Evolutionary conservation across 2,888 invertebrate genomes (phyloP).

Genomic region (Aspidiotus destructor): DNA sequence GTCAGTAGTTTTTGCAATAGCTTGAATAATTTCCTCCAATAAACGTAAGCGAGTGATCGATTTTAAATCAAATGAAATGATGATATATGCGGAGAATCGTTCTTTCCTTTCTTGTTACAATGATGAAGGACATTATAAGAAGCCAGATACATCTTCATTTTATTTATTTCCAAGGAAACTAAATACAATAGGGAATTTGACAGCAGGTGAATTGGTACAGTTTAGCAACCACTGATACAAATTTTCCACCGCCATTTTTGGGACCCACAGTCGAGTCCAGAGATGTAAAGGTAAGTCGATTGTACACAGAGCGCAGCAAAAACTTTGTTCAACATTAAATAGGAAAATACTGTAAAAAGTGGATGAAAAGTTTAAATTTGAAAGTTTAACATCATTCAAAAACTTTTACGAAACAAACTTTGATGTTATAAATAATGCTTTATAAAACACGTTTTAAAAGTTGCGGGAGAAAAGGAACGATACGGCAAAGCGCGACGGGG

Average conservation of each 20-base stretch:
- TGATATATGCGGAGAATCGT: too few relatives aligned
- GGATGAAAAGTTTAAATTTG: conserved; percentile 33
- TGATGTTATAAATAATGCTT: conserved; percentile 33
- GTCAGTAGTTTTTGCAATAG: too few relatives aligned
- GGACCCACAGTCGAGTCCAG: not conserved
- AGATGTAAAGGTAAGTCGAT: conserved; percentile 30
- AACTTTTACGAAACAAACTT: conserved; percentile 33
- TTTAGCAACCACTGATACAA: conserved; percentile 11
- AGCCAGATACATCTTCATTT: too few relatives aligned
- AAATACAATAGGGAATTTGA: too few relatives aligned
- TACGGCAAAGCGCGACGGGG: conserved; percentile 19
- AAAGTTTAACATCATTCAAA: conserved; percentile 33
- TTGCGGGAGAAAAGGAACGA: conserved; percentile 24
- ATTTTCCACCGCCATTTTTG: conserved; percentile 10
- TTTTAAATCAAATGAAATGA: too few relatives aligned
- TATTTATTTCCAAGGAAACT: too few relatives aligned
- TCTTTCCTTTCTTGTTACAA: too few relatives aligned
- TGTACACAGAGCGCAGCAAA: conserved; percentile 12
- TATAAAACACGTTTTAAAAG: conserved; percentile 33
- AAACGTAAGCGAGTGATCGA: too few relatives aligned
- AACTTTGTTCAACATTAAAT: conserved; percentile 33
- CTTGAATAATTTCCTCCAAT: too few relatives aligned
- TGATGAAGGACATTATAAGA: too few relatives aligned
- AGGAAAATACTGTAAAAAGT: conserved; percentile 33
- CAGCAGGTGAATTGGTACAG: too few relatives aligned